Conservation (phyloP, 2,797 vertebrate genomes). For the Melanogrammus aeglefinus region DNA sequence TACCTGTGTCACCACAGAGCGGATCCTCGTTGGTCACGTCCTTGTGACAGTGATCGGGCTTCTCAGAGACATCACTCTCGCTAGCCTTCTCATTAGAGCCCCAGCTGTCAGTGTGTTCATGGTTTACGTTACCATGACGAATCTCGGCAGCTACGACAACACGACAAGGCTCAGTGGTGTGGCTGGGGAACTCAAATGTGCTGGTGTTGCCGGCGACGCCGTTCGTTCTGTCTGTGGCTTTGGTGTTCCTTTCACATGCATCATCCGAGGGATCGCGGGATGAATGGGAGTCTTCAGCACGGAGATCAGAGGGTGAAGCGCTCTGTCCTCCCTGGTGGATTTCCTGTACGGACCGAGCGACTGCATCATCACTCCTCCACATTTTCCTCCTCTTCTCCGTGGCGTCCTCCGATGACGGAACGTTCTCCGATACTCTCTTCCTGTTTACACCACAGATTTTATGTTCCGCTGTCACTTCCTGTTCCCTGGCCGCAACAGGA, state of each 20-base stretch:
- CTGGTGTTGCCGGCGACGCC: background rate
- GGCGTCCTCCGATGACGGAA: background rate
- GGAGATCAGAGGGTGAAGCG: background rate
- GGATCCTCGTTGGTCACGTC: background rate
- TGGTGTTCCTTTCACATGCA: background rate
- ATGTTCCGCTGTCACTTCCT: conserved; percentile 20
- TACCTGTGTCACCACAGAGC: background rate
- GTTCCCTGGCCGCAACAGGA: background rate
- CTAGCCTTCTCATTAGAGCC: background rate
- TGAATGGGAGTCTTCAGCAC: background rate
- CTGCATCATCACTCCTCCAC: background rate
- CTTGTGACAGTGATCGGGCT: background rate
- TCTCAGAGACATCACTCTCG: background rate
- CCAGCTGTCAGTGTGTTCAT: background rate
- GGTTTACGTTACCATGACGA: background rate
- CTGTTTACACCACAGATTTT: background rate
- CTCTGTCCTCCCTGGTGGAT: background rate
- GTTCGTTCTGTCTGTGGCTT: background rate
- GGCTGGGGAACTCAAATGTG: background rate
- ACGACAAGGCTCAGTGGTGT: background rate
- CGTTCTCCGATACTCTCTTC: background rate
- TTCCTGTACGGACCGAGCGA: background rate
- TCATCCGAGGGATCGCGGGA: background rate
- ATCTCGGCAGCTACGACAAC: background rate
- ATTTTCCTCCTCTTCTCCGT: background rate